These are phyloP conservation scores for Emesis russula DNA, from an alignment of 2,888 invertebrate species.

Conservation along the genomic window DNA sequence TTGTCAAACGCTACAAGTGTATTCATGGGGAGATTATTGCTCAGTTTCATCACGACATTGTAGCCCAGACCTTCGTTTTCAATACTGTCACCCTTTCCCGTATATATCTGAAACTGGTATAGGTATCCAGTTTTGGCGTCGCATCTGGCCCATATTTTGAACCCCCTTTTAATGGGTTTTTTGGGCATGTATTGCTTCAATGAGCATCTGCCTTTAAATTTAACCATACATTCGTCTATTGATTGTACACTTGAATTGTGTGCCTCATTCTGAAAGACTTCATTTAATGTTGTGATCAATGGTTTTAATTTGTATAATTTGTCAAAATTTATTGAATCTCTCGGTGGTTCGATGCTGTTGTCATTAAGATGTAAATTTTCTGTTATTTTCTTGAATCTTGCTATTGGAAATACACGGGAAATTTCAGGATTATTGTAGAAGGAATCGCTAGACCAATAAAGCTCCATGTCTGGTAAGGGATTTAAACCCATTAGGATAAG, in stretches of 20 bases:
- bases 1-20: conserved; percentile 88
- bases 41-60: conserved; percentile 69
- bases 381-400: neutral
- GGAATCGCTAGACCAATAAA: neutral
- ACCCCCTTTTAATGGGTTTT: conserved; percentile 22
- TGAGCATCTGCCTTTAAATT: conserved; percentile 70
- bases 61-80: conserved; percentile 82
- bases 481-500: too few relatives aligned
- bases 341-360: neutral
- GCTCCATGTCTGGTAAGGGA: neutral
- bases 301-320: neutral
- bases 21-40: conserved; percentile 74
- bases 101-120: conserved; percentile 84
- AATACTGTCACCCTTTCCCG: conserved; percentile 80
- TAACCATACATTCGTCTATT: conserved; percentile 81
- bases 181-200: conserved; percentile 83
- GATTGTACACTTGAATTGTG: conserved; percentile 44
- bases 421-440: neutral
- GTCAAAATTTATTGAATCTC: neutral
- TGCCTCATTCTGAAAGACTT: neutral
- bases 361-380: neutral
- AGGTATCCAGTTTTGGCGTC: conserved; percentile 15
- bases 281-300: neutral
- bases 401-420: neutral
- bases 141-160: conserved; percentile 19